These are phyloP conservation scores for Bedellia somnulentella DNA, from an alignment of 2,888 invertebrate species.

Conservation along the genomic window DNA sequence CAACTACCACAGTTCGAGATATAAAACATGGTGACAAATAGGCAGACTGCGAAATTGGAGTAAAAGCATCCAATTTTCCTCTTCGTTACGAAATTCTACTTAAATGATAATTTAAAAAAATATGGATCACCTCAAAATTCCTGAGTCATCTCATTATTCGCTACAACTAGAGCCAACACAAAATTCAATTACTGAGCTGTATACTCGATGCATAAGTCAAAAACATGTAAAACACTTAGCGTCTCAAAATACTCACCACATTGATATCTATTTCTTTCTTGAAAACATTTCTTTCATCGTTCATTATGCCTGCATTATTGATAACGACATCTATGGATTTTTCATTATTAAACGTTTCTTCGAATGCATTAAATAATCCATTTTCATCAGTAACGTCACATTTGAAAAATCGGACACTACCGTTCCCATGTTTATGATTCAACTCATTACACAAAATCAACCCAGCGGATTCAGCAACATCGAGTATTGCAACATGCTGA, in stretches of 20 bases:
- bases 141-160: too few relatives aligned
- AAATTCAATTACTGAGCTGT: too few relatives aligned
- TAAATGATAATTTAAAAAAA: too few relatives aligned
- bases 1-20: too few relatives aligned
- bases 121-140: too few relatives aligned
- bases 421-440: conserved; percentile 17
- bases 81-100: too few relatives aligned
- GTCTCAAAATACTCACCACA: conserved; percentile 35
- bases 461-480: conserved; percentile 18
- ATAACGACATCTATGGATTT: conserved; percentile 34
- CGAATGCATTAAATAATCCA: conserved; percentile 18
- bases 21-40: too few relatives aligned
- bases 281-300: conserved; percentile 25
- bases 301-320: conserved; percentile 39
- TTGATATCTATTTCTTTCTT: conserved; percentile 33
- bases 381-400: conserved; percentile 23
- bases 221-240: too few relatives aligned
- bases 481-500: conserved; percentile 23
- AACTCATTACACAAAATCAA: conserved; percentile 17
- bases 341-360: conserved; percentile 18
- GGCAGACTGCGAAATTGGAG: too few relatives aligned
- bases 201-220: too few relatives aligned
- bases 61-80: too few relatives aligned
- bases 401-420: conserved; percentile 20
- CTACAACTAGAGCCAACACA: too few relatives aligned